Evolutionary conservation across 2,113 vertebrate species (phyloP), one percentile per base, ranked within the genome.

Genomic region (Lampris incognitus): DNA sequence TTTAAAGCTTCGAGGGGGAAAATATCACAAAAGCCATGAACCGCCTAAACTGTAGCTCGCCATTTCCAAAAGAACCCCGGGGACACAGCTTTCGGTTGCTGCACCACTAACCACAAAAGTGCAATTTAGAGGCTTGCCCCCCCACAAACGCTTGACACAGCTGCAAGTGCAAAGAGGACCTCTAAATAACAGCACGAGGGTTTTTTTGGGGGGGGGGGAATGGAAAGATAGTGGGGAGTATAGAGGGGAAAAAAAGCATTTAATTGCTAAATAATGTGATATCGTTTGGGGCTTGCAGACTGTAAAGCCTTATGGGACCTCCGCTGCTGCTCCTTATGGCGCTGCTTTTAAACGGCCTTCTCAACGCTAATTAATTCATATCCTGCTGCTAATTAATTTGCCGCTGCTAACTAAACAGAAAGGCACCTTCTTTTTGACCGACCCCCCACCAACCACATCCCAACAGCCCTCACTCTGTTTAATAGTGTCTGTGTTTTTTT

Each of bases 381-480:
- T 89, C 89, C 88, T 80, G 88, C 84, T 75, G 83, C 88, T 93
- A 92, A 94, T 94, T 92, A 90, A 91, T 93, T 91, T 89, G 89
- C 84, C 82, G 82, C 76, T 55, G 62, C 88, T 92, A 92, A 94
- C 92, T 94, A 92, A 92, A 92, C 85, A 79, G 79, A 91, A 92
- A 92, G 90, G 81, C 93, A 92, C 87, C 92, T 93, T 90, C 76
- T 73, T 85, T 78, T 74, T 62, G 80, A 66, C 74, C 84, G 57
- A 77, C 72, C 55, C 3, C 69, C 38, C 59, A 6, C 39, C 82
- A 74, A 81, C 81, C 63, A 36, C 24, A 63, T 38, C 48, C 57
- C 48, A 36, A 38, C 62, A 49, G 46, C 24, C 9, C 59, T 72
- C 60, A 24, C 6, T 49, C 44, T 37, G 70, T 57, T 74, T 60